Percentiles rank a stretch among this genome's conserved stretches.
Conservation (phyloP, 2,113 vertebrate genomes). For the Perca flavescens region DNA sequence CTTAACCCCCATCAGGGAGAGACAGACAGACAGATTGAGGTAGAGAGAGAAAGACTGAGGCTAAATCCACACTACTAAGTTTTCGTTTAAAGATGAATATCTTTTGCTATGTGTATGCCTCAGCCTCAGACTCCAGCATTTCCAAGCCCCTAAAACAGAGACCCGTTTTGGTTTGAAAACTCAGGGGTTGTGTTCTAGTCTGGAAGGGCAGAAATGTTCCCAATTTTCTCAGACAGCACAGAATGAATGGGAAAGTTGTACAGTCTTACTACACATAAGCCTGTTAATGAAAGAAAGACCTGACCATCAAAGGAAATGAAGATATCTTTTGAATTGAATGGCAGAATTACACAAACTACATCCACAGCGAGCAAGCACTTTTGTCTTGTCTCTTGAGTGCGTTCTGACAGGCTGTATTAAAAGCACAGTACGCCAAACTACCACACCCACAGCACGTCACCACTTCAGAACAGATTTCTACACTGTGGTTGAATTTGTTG, state of each 20-base stretch:
- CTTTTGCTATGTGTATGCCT: no score
- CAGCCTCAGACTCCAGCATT: no score
- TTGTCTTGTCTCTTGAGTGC: conserved; percentile 3
- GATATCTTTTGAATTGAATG: not conserved
- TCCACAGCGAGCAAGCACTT: not conserved
- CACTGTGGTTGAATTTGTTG: conserved; percentile 19
- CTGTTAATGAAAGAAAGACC: not conserved
- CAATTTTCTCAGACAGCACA: not conserved
- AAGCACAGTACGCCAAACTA: conserved; percentile 19
- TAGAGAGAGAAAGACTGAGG: not conserved
- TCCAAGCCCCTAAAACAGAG: no score
- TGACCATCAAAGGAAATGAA: conserved; percentile 12
- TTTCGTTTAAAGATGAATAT: no score
- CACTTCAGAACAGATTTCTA: conserved; percentile 33
- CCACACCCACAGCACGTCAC: conserved; percentile 41
- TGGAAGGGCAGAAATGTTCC: not conserved
- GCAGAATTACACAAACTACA: conserved; percentile 5
- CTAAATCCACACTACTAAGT: no score
- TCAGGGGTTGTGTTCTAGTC: no score
- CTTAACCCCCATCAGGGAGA: conserved; percentile 73
- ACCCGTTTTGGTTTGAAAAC: no score
- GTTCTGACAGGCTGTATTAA: conserved; percentile 24
- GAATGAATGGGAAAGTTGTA: conserved; percentile 15
- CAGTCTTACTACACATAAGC: not conserved
- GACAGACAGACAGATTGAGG: conserved; percentile 18